Evolutionary conservation across 2,113 vertebrate genomes (phyloP).

Genomic region (Tinamus guttatus): DNA sequence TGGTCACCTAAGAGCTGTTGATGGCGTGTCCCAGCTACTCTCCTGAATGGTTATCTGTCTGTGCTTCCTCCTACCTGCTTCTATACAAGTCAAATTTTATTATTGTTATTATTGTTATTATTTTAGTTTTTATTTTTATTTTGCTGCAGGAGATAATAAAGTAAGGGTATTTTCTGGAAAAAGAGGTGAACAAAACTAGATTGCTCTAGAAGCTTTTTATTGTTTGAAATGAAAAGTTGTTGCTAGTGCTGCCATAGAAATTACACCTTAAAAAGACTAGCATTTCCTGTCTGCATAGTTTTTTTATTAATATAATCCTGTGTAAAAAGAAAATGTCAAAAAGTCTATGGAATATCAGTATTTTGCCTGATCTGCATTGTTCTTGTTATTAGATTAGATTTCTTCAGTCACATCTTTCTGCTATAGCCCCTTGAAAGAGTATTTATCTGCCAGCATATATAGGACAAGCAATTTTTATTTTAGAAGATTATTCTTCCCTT

Average conservation of each 20-base stretch:
- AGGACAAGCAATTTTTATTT: neutral
- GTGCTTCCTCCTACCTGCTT: neutral
- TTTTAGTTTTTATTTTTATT: neutral
- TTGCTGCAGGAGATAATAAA: neutral
- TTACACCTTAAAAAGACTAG: conserved; percentile 3
- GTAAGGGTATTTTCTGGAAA: neutral
- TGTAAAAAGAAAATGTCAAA: neutral
- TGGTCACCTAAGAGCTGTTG: neutral
- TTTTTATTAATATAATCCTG: neutral
- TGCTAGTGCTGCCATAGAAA: conserved; percentile 32
- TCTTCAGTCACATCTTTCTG: neutral
- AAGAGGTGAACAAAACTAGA: neutral
- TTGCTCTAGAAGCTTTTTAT: neutral
- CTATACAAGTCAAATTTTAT: neutral
- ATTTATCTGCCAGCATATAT: neutral
- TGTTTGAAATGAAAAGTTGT: conserved; percentile 22
- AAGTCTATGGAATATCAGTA: neutral
- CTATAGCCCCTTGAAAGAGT: neutral
- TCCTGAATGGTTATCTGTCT: neutral
- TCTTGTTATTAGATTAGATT: conserved; percentile 5
- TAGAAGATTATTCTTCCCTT: conserved; percentile 14
- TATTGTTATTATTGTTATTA: neutral
- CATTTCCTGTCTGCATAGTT: neutral
- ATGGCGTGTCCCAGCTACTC: neutral
- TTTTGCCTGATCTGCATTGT: conserved; percentile 1